A percentile compares a stretch with the other conserved stretches of the same genome.
Evolutionary conservation across 1,140 invertebrate genomes (phyloP).

Genomic region (Apis florea): DNA sequence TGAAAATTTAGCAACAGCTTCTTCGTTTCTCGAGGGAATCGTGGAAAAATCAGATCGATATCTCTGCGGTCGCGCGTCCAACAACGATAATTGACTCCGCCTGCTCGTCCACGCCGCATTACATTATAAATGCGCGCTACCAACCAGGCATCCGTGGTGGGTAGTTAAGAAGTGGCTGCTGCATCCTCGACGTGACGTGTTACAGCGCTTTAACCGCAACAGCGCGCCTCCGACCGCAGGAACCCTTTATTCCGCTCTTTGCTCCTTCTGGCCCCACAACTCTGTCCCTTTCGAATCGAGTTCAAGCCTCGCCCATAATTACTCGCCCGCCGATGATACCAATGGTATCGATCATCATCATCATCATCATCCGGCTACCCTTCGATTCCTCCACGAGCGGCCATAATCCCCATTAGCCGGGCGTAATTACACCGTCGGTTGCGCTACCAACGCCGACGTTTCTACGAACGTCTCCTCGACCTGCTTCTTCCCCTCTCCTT

Average conservation of each 20-base stretch:
- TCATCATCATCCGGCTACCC: conserved; percentile 48
- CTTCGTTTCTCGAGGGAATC: not conserved
- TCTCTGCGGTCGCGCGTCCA: conserved; percentile 64
- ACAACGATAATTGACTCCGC: conserved; percentile 63
- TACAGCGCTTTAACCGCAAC: conserved; percentile 76
- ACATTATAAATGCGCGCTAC: conserved; percentile 67
- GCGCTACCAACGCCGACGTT: conserved; percentile 38
- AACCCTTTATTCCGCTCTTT: conserved; percentile 74
- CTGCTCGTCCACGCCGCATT: conserved; percentile 46
- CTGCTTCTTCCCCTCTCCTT: not conserved
- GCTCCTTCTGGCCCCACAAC: conserved; percentile 47
- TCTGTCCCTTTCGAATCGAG: conserved; percentile 23
- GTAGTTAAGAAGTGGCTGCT: conserved; percentile 76
- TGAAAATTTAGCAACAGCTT: too few relatives aligned
- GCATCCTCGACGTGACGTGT: conserved; percentile 73
- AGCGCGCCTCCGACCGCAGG: conserved; percentile 75
- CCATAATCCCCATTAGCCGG: conserved; percentile 60
- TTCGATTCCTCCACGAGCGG: conserved; percentile 52
- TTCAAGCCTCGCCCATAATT: conserved; percentile 65
- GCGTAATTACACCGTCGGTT: conserved; percentile 54
- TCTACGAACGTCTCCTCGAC: conserved; percentile 16
- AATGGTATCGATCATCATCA: conserved; percentile 69
- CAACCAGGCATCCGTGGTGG: conserved; percentile 60
- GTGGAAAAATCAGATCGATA: conserved; percentile 25
- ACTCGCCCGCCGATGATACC: conserved; percentile 68